phyloP scores from a whole-genome alignment of 2,888 invertebrate species.

The Candidula unifasciata region DNA sequence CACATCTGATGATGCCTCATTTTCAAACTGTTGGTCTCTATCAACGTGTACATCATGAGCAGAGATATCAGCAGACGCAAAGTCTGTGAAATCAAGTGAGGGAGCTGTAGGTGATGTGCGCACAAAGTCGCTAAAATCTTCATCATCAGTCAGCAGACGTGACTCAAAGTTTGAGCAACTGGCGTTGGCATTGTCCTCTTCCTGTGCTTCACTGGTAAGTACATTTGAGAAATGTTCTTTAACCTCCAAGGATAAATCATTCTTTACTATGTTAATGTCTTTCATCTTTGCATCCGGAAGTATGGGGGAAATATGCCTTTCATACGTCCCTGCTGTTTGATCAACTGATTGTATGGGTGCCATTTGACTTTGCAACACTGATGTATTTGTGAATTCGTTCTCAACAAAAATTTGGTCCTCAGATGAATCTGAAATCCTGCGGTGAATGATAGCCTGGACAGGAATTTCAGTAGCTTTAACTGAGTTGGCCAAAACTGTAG shows the following conservation, averaged over 20 bases:
- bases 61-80: conserved; percentile 28
- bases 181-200: not conserved
- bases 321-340: not conserved
- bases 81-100: conserved; percentile 35
- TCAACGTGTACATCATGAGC: not conserved
- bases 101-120: conserved; percentile 33
- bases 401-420: conserved; percentile 23
- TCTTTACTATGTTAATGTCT: not conserved
- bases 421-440: not conserved
- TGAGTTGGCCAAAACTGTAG: not conserved
- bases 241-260: not conserved
- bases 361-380: not conserved
- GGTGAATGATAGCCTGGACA: not conserved
- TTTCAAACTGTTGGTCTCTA: not conserved
- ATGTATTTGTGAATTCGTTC: conserved; percentile 17
- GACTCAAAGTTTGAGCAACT: not conserved
- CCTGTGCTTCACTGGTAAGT: not conserved
- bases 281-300: not conserved
- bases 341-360: not conserved
- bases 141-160: not conserved
- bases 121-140: conserved; percentile 31
- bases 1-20: not conserved
- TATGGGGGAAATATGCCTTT: not conserved
- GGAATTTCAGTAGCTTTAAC: not conserved
- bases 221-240: not conserved